Evolutionary conservation across 1,140 invertebrate species (phyloP), one percentile per base, ranked within the genome.

Genomic region (Orussus abietinus): DNA sequence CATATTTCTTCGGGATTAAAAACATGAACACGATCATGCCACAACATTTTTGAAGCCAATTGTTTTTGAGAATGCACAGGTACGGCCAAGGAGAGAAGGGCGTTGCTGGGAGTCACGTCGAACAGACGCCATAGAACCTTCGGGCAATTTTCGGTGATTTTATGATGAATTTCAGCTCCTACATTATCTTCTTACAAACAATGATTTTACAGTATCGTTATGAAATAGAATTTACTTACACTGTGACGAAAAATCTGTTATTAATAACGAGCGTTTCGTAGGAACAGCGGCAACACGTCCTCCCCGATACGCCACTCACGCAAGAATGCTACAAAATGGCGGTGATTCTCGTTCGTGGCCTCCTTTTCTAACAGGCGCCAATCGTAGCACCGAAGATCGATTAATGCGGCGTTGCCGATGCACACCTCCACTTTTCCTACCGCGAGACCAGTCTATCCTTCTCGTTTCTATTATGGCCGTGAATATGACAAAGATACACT

Each of bases 251-350:
- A 33, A 13, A 18, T 38, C 21, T 7, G 17, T 10, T n/a, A 3
- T n/a, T 39, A 34, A 46, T 33, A 35, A 33, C 42, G 45, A 37
- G 34, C 13, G 26, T 29, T 18, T 12, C n/a, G 29, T 6, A n/a
- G 11, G 25, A 4, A 6, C 21, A 29, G 29, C 17, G 13, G 33
- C 36, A 36, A 36, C 38, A 53, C 26, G 32, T 36, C 40, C 38
- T 7, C n/a, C n/a, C 11, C 22, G 14, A n/a, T 1, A 20, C 38
- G 47, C 45, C 31, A 45, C 42, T 38, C 44, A 53, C 49, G 47
- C 44, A 56, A 48, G 48, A 53, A 56, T 56, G 53, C 38, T 33
- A 56, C 44, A 56, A 48, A 35, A 30, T 48, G 41, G 49, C 31
- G 41, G 42, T 38, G 31, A 14, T 33, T 36, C 34, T 30, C 38